Evolutionary conservation across 1,140 invertebrate genomes (phyloP).

Genomic region (Drosophila bocqueti): DNA sequence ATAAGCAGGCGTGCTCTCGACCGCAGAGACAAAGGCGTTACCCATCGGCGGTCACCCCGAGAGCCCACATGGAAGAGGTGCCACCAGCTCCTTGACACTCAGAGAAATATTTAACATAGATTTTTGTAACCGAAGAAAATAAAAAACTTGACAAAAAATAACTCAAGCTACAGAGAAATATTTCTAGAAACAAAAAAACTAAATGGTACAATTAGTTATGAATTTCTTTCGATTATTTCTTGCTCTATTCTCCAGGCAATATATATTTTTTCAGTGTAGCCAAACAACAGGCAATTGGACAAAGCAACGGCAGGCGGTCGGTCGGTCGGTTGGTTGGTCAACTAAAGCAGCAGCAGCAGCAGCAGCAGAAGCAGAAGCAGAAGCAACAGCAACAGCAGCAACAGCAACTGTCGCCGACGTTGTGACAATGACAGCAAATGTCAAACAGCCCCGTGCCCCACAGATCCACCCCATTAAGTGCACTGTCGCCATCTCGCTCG

Average conservation of each 20-base stretch:
- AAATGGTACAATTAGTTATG: too few species aligned
- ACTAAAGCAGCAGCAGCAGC: slow-evolving; percentile 18
- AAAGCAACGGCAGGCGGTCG: slow-evolving; percentile 52
- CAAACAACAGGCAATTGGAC: slow-evolving; percentile 62
- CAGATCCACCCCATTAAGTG: slow-evolving; percentile 27
- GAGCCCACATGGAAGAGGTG: slow-evolving; percentile 7
- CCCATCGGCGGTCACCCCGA: slow-evolving; percentile 35
- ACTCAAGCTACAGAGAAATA: not conserved
- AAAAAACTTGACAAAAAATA: too few species aligned
- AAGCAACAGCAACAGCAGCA: slow-evolving; percentile 3
- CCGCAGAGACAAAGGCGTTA: slow-evolving; percentile 60
- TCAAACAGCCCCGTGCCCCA: slow-evolving; percentile 56
- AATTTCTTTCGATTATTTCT: too few species aligned
- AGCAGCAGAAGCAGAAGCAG: slow-evolving; percentile 4
- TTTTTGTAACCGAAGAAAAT: not conserved
- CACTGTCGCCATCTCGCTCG: slow-evolving; percentile 21
- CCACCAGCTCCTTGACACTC: not conserved
- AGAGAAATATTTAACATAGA: not conserved
- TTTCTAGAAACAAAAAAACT: not conserved
- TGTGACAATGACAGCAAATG: slow-evolving; percentile 77
- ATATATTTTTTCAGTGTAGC: slow-evolving; percentile 10
- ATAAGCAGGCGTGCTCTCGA: slow-evolving; percentile 47
- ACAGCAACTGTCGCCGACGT: slow-evolving; percentile 51
- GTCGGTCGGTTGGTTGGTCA: slow-evolving; percentile 1
- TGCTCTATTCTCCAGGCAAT: not conserved